Percentiles rank a stretch among this genome's conserved stretches.
Conservation (phyloP, 2,888 invertebrate species). For the Globia sparganii region DNA sequence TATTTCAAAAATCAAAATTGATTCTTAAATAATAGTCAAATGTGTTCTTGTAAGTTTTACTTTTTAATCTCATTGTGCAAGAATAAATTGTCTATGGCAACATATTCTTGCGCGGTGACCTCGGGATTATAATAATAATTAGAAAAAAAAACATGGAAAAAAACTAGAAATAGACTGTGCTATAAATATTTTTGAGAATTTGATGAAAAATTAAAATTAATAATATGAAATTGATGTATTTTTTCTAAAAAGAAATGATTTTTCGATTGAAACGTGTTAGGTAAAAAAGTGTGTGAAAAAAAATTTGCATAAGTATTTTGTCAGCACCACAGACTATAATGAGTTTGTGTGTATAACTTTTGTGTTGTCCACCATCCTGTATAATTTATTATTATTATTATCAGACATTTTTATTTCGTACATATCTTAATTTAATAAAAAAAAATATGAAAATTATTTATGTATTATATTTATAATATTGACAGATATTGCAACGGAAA, state of each 20-base stretch:
- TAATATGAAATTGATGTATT: conserved; percentile 77
- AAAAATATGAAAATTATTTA: conserved; percentile 53
- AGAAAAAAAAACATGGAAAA: conserved; percentile 68
- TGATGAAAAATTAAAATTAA: conserved; percentile 63
- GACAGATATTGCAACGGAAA: conserved; percentile 41
- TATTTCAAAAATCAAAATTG: conserved; percentile 63
- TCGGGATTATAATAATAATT: conserved; percentile 61
- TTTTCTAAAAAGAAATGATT: conserved; percentile 77
- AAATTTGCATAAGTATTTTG: conserved; percentile 76
- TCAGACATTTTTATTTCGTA: conserved; percentile 59
- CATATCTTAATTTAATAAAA: conserved; percentile 53
- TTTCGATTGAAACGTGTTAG: conserved; percentile 73
- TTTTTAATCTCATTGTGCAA: conserved; percentile 51
- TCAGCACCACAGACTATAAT: conserved; percentile 72
- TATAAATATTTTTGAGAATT: conserved; percentile 78
- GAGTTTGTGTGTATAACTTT: conserved; percentile 46
- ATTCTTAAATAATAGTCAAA: conserved; percentile 75
- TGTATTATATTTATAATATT: conserved; percentile 51
- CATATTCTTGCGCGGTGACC: conserved; percentile 60
- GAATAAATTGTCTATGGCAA: conserved; percentile 40
- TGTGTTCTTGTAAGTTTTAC: conserved; percentile 73
- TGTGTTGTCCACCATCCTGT: conserved; percentile 53
- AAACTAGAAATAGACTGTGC: conserved; percentile 77
- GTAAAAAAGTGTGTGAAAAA: conserved; percentile 69
- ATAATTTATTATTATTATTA: conserved; percentile 64